Base-by-base conservation (phyloP, 2,113 vertebrate species). In the Pampusana beccarii region DNA sequence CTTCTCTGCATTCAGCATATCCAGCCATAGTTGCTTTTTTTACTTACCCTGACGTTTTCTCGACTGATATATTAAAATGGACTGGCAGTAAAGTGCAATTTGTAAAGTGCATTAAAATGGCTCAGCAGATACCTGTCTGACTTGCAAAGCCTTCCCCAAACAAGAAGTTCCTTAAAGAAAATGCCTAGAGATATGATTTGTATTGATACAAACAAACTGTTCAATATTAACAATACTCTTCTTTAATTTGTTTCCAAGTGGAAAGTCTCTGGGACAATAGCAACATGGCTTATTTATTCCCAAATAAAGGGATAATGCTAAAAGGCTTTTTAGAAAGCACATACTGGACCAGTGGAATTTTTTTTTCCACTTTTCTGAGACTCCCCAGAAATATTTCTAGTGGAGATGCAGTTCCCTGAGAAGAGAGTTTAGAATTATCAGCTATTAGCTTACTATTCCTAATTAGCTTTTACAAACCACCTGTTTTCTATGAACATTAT, bases 391-490 rank as follows among this genome's bases (percentile, higher is more conserved):
- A 26, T 34, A 79, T 13, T 82, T 90, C 50, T 44, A 57, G 12
- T 23, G 19, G 48, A 81, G 29, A 75, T 61, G 18, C 24, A 92
- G 53, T 71, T 7, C 24, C 13, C 31, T 3, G 2, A 54, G n/a
- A 67, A 74, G 3, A 7, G 19, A 79, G 80, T 80, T 88, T 73
- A 46, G 86, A 88, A 72, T 82, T 79, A 88, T 69, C 82, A 61
- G n/a, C 0, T 6, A 80, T 64, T 92, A 65, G 31, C 88, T 86
- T 62, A 75, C 11, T 72, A 72, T 79, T 93, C 53, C 34, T 86
- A 86, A 90, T 86, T 79, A 88, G 82, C 44, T 96, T 88, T 75
- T 53, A 73, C n/a, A 65, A 80, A 82, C 79, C 53, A 89, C 79
- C 87, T 94, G 66, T 69, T 90, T 94, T 65, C 44, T 57, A 21